Base-by-base conservation (phyloP, 2,888 invertebrate genomes). In the Stenotaenia linearis region DNA sequence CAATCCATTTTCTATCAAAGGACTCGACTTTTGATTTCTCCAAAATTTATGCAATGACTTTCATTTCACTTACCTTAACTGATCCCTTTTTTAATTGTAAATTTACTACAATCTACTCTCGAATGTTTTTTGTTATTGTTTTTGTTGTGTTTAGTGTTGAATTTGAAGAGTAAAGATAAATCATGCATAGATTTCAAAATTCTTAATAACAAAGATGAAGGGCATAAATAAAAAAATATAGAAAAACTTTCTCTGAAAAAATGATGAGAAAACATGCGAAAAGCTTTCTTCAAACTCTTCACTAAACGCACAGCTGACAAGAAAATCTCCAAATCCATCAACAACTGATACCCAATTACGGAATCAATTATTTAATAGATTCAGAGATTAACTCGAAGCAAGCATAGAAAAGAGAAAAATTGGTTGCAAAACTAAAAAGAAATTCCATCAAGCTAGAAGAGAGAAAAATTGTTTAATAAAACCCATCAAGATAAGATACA, bases 401-500 rank as follows among this genome's bases (percentile, higher is more conserved):
- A 50, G 50, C 50, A 56, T n/a, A 28, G 69, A 69, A 23, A 69
- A 15, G 28, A 12, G n/a, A n/a, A 69, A 69, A 69, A 69, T 28
- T 69, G 69, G 25, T 69, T 69, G 69, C 69, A 69, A 56, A 69
- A 50, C 50, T 28, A 69, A 69, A 69, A 69, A 23, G 23, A 56
- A 69, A 28, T 69, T 28, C 23, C 23, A 69, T 28, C 69, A 69
- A 69, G 69, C 69, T 69, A 69, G 69, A 69, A 69, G 69, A 69
- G 69, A 69, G 69, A 69, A 69, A 69, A 69, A 69, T 25, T 69
- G 69, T 69, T 69, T 69, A 69, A 69, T 69, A 69, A 69, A 69
- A 69, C 69, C 69, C 69, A 69, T 69, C 69, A 69, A 69, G 69
- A 69, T 69, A 69, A 69, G 69, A 69, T 69, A 69, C 69, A 69